A percentile compares a stretch with the other conserved stretches of the same genome.
phyloP scores from a whole-genome alignment of 1,140 invertebrate genomes.

The Campoletis sonorensis region DNA sequence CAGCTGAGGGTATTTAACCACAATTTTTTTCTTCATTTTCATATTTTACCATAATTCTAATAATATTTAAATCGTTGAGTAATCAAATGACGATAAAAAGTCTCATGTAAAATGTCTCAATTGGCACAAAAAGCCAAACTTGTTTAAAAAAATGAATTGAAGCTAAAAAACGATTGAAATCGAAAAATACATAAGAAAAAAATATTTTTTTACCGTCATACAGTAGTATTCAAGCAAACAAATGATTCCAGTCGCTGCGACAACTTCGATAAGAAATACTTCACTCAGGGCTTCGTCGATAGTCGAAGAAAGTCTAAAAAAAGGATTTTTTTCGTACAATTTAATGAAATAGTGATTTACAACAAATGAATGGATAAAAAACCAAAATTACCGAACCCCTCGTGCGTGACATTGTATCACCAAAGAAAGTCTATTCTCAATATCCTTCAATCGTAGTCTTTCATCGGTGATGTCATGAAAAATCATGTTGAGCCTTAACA shows the following conservation, averaged over 20 bases:
- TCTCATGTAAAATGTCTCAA: too few relatives aligned
- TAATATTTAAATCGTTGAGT: too few relatives aligned
- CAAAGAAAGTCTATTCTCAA: not conserved
- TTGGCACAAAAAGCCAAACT: too few relatives aligned
- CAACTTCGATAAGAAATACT: slow-evolving; percentile 20
- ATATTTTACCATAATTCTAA: too few relatives aligned
- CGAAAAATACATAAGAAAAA: not conserved
- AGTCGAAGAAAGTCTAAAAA: not conserved
- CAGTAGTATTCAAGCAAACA: slow-evolving; percentile 21
- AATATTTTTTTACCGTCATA: slow-evolving; percentile 25
- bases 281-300: slow-evolving; percentile 41
- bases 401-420: not conserved
- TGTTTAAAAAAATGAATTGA: too few relatives aligned
- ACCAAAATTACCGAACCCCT: not conserved
- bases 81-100: too few relatives aligned
- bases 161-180: too few relatives aligned
- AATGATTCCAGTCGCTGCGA: slow-evolving; percentile 3
- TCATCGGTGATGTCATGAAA: not conserved
- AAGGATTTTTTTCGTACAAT: not conserved
- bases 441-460: not conserved
- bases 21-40: too few relatives aligned
- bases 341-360: not conserved
- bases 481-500: slow-evolving; percentile 34
- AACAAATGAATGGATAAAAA: too few relatives aligned
- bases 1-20: too few relatives aligned